phyloP scores from a whole-genome alignment of 2,797 vertebrate species.

The Antrozous pallidus region DNA sequence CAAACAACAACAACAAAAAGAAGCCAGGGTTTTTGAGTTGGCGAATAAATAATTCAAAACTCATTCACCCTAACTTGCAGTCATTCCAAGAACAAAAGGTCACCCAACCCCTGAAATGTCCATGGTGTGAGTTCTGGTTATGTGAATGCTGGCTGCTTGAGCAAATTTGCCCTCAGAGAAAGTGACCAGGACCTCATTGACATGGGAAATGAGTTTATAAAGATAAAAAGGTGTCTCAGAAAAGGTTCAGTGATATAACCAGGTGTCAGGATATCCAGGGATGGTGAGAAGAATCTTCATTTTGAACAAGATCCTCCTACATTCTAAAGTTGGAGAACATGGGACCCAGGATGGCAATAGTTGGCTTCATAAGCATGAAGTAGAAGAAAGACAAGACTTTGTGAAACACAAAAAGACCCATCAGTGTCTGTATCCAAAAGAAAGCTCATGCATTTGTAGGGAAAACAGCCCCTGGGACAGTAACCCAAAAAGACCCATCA shows the following conservation, averaged over 20 bases:
- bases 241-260: background rate
- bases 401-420: slow-evolving; percentile 24
- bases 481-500: background rate
- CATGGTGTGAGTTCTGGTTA: background rate
- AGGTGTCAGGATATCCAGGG: background rate
- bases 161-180: background rate
- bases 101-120: background rate
- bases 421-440: slow-evolving; percentile 54
- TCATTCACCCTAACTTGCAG: background rate
- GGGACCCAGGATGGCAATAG: background rate
- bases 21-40: background rate
- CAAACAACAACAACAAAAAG: slow-evolving; percentile 32
- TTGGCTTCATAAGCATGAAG: slow-evolving; percentile 21
- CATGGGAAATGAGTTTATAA: background rate
- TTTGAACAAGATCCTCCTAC: background rate
- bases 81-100: background rate
- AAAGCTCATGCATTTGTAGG: slow-evolving; percentile 38
- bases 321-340: background rate
- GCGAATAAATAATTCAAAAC: slow-evolving; percentile 46
- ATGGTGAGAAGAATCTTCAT: background rate
- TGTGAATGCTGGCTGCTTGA: background rate
- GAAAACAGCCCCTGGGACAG: slow-evolving; percentile 57
- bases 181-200: background rate
- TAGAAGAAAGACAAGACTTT: slow-evolving; percentile 45
- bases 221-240: slow-evolving; percentile 29